phyloP scores from a whole-genome alignment of 2,113 vertebrate species.

The Calyptomena viridis region DNA sequence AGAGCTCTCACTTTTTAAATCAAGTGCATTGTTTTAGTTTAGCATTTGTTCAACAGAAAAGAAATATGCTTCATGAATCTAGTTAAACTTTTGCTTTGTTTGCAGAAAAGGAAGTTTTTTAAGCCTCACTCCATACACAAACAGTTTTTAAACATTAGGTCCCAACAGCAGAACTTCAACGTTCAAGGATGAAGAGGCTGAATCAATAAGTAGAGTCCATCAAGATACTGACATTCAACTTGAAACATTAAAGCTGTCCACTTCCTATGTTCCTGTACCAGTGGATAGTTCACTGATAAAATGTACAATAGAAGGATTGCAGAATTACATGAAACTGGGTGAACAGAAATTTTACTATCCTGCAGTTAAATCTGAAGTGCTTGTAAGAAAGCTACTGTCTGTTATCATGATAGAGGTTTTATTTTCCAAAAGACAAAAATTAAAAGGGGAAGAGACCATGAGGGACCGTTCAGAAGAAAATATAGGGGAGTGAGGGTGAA shows the following conservation, averaged over 20 bases:
- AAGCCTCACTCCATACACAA: not conserved
- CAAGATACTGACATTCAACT: not conserved
- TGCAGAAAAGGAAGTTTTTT: not conserved
- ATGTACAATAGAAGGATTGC: rapidly evolving
- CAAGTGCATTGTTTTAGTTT: not conserved
- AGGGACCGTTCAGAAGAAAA: not conserved
- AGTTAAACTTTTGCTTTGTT: not conserved
- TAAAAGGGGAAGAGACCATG: not conserved
- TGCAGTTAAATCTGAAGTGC: not conserved
- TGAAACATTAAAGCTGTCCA: not conserved
- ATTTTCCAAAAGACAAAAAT: not conserved
- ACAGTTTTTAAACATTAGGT: not conserved
- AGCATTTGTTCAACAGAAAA: not conserved
- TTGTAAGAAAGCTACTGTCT: not conserved
- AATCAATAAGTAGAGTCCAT: not conserved
- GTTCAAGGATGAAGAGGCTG: not conserved
- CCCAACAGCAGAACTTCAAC: not conserved
- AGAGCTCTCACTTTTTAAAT: not conserved
- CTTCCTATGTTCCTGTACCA: not conserved
- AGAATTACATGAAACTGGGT: not conserved
- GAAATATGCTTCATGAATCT: not conserved
- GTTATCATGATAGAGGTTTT: not conserved
- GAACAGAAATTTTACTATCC: not conserved
- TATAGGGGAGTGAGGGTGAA: rapidly evolving
- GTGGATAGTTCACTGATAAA: not conserved